phyloP scores from a whole-genome alignment of 2,888 invertebrate species.

The Stegana nigrithorax region DNA sequence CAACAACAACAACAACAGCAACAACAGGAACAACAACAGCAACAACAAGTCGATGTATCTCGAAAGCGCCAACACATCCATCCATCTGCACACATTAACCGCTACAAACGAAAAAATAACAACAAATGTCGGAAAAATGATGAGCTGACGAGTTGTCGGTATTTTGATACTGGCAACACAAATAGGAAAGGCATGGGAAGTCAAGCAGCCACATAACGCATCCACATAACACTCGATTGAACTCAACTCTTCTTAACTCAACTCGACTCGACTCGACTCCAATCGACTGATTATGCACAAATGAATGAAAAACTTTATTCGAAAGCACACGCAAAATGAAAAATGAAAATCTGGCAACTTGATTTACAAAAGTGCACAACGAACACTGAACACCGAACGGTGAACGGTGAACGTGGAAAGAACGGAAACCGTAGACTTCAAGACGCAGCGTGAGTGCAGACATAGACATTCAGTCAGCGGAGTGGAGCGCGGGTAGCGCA shows the following conservation, averaged over 20 bases:
- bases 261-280: not conserved
- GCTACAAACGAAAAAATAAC: constrained; percentile 40
- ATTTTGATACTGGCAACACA: constrained; percentile 53
- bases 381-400: too few relatives aligned
- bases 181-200: not conserved
- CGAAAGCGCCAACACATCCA: constrained; percentile 26
- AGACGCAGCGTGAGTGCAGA: constrained; percentile 61
- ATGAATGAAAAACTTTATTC: constrained; percentile 39
- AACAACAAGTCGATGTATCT: not conserved
- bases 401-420: too few relatives aligned
- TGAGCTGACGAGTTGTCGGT: constrained; percentile 58
- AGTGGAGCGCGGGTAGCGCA: not conserved
- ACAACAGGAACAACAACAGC: not conserved
- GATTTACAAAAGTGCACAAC: constrained; percentile 58
- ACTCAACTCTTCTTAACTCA: too few relatives aligned
- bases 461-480: constrained; percentile 43
- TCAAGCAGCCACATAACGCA: constrained; percentile 24
- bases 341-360: constrained; percentile 33
- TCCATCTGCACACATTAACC: constrained; percentile 18
- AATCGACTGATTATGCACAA: constrained; percentile 56
- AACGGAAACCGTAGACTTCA: constrained; percentile 62
- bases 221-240: too few relatives aligned
- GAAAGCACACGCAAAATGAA: not conserved
- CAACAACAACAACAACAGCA: constrained; percentile 28
- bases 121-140: constrained; percentile 52